Conservation (phyloP, 2,797 vertebrate genomes). For the Peromyscus nudipes region DNA sequence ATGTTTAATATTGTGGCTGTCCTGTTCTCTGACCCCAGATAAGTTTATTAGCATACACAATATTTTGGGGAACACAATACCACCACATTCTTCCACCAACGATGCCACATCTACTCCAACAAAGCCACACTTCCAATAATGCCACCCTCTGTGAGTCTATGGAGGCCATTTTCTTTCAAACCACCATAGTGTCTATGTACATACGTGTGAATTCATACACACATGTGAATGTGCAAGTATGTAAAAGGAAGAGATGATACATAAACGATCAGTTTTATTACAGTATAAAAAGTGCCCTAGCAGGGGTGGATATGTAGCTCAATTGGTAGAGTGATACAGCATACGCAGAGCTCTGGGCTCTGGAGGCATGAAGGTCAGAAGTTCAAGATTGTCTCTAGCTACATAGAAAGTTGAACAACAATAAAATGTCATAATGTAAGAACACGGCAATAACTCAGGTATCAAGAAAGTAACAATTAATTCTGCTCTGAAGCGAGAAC, state of each 20-base stretch:
- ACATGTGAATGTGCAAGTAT: not conserved
- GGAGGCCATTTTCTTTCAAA: not conserved
- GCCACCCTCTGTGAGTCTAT: not conserved
- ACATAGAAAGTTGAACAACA: not conserved
- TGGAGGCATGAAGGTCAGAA: not conserved
- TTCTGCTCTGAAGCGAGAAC: not conserved
- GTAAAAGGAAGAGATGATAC: not conserved
- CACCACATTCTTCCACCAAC: not conserved
- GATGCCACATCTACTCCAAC: not conserved
- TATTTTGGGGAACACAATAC: too few relatives aligned
- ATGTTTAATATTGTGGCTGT: too few relatives aligned
- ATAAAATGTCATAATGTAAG: not conserved
- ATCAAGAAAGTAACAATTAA: not conserved
- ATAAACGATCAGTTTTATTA: not conserved
- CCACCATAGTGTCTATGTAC: not conserved
- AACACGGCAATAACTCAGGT: not conserved
- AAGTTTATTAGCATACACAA: too few relatives aligned
- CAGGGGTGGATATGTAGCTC: not conserved
- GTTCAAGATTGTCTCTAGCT: not conserved
- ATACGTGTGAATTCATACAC: too few relatives aligned
- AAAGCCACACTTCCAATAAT: not conserved
- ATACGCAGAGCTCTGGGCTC: not conserved
- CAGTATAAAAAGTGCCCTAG: not conserved
- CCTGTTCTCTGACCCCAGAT: too few relatives aligned
- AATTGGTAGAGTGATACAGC: rapidly evolving